Evolutionary conservation across 92 coral and sea anemone genomes (phyloP).

Genomic region (Anthopleura xanthogrammica): DNA sequence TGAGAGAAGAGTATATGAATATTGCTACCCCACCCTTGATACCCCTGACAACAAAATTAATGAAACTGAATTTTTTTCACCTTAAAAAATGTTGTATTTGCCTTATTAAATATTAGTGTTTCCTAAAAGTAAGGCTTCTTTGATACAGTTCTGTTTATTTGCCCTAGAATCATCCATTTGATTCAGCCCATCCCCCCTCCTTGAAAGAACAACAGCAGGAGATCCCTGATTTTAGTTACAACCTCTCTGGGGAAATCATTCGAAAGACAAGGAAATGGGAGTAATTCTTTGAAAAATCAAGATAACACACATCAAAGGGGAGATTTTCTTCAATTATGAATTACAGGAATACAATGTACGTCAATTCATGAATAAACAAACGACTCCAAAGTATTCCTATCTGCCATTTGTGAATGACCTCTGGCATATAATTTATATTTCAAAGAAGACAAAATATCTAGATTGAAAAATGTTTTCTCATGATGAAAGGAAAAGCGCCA

Average conservation of each 20-base stretch:
- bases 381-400: background rate
- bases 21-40: too few species aligned
- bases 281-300: background rate
- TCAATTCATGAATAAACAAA: background rate
- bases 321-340: background rate
- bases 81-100: too few species aligned
- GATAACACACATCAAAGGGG: background rate
- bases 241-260: background rate
- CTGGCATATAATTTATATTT: background rate
- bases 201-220: background rate
- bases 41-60: too few species aligned
- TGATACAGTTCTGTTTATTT: background rate
- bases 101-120: background rate
- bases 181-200: background rate
- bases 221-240: background rate
- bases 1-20: too few species aligned
- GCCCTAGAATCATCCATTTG: background rate
- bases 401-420: background rate
- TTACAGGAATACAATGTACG: background rate
- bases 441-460: background rate
- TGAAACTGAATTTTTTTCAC: too few species aligned
- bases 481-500: background rate
- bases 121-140: background rate
- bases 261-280: background rate
- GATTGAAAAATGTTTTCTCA: background rate